Percentiles rank a stretch among this genome's conserved stretches.
phyloP scores from a whole-genome alignment of 2,113 vertebrate species.

The Syngnathoides biaculeatus region DNA sequence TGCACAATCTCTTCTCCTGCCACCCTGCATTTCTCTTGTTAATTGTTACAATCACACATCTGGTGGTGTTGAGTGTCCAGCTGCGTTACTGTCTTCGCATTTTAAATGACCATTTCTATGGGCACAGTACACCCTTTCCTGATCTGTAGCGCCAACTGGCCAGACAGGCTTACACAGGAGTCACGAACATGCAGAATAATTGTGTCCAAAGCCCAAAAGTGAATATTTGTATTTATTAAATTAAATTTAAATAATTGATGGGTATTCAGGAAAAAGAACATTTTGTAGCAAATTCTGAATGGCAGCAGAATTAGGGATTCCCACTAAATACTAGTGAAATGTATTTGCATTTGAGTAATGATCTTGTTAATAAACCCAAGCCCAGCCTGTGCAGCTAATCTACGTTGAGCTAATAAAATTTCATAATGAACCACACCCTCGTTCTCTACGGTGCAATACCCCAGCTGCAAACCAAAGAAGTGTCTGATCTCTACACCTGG shows the following conservation, averaged over 20 bases:
- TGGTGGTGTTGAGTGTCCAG: conserved; percentile 13
- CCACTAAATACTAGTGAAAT: background rate
- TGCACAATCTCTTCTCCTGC: conserved; percentile 2
- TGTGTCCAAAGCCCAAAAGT: conserved; percentile 7
- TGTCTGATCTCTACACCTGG: conserved; percentile 11
- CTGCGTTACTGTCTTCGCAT: conserved; percentile 13
- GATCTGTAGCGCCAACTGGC: conserved; percentile 21
- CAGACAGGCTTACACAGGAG: conserved; percentile 16
- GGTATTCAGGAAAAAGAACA: background rate
- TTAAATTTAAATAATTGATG: background rate
- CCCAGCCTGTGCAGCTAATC: background rate
- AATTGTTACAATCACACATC: conserved; percentile 29
- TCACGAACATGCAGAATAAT: background rate
- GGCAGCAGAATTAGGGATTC: background rate
- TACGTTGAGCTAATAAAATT: background rate
- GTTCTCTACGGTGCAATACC: background rate
- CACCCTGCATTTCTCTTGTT: conserved; percentile 19
- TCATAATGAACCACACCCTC: background rate
- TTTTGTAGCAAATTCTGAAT: background rate
- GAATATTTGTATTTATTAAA: conserved; percentile 6
- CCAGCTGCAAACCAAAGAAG: conserved; percentile 13
- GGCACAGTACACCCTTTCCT: background rate
- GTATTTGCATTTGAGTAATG: background rate
- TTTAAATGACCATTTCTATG: conserved; percentile 15
- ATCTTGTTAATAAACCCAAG: background rate